phyloP scores from a whole-genome alignment of 2,113 vertebrate species.

The Gambusia holbrooki region DNA sequence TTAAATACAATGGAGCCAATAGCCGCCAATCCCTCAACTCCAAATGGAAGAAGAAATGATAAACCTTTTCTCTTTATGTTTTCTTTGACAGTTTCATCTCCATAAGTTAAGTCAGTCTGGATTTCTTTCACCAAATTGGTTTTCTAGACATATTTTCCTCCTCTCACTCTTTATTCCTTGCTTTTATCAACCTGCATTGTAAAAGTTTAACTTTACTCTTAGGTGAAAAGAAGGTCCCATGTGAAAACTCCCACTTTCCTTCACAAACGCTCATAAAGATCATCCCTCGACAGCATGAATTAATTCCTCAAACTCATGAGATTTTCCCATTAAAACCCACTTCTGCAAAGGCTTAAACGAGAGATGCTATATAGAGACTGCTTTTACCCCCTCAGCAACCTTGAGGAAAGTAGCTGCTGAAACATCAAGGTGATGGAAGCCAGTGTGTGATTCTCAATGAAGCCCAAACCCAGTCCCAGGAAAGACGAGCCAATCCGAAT shows the following conservation, averaged over 20 bases:
- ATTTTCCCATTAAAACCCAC: slow-evolving; percentile 28
- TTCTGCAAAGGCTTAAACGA: slow-evolving; percentile 50
- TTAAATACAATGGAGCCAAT: neutral
- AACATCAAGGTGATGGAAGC: slow-evolving; percentile 59
- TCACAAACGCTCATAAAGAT: slow-evolving; percentile 5
- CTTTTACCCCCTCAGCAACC: slow-evolving; percentile 43
- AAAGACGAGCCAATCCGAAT: slow-evolving; percentile 28
- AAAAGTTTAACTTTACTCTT: slow-evolving; percentile 15
- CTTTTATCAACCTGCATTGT: slow-evolving; percentile 16
- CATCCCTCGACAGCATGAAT: slow-evolving; percentile 15
- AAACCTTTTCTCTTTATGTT: neutral
- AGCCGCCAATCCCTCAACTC: slow-evolving; percentile 40
- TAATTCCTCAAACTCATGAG: slow-evolving; percentile 45
- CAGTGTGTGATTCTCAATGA: slow-evolving; percentile 43
- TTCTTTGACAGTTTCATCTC: neutral
- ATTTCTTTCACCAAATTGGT: neutral
- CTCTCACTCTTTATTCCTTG: neutral
- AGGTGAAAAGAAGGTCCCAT: slow-evolving; percentile 11
- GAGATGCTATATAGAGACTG: slow-evolving; percentile 21
- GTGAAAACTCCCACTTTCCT: slow-evolving; percentile 4
- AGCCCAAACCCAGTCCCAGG: slow-evolving; percentile 23
- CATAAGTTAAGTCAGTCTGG: neutral
- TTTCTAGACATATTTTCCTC: neutral
- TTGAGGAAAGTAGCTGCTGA: slow-evolving; percentile 42
- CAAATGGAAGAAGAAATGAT: slow-evolving; percentile 31